Base-by-base conservation (phyloP, 2,888 invertebrate species). In the Apeira syringaria region DNA sequence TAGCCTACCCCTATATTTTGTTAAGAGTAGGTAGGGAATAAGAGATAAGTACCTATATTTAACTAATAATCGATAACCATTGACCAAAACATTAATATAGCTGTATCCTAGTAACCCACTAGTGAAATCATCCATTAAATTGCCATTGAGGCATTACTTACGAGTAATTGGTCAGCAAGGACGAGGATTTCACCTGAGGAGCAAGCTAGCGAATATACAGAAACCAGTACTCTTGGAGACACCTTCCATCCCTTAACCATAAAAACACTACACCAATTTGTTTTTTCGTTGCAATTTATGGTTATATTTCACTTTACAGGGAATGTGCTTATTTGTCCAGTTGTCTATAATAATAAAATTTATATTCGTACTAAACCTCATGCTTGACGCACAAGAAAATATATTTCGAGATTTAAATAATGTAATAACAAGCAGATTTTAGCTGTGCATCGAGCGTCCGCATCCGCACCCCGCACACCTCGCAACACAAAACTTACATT, bases 51-150 rank as follows among this genome's bases (percentile, higher is more conserved):
- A n/a, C n/a, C n/a, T 68, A 73, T 63, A 61, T 61, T 59, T 67
- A 70, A 54, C 30, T 15, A 8, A 15, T 28, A 64, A 64, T 67
- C 64, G 52, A 66, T 65, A 58, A 24, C 10, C 46, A 54, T 38
- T 53, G 48, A 59, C 49, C 44, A 52, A 42, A 53, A 54, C 52
- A 56, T 18, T 32, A 11, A 25, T 2, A 17, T 24, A 37, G 43
- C 8, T 11, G 1, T 10, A 22, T 7, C 7, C 17, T 22, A 15
- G 5, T 50, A 48, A 53, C 48, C 50, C 8, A 48, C 20, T 22
- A 56, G 18, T 39, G 36, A 26, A 18, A 1, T 50, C 34, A 41
- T 28, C 46, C 53, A 40, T 20, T 42, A 45, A 42, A 15, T 22
- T 17, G 2, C 7, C 20, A 20, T 20, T n/a, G 20, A 5, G 0